A percentile compares a stretch with the other conserved stretches of the same genome.
These are phyloP conservation scores for Noturus placidus DNA, from an alignment of 2,113 vertebrate genomes.

Conservation along the genomic window DNA sequence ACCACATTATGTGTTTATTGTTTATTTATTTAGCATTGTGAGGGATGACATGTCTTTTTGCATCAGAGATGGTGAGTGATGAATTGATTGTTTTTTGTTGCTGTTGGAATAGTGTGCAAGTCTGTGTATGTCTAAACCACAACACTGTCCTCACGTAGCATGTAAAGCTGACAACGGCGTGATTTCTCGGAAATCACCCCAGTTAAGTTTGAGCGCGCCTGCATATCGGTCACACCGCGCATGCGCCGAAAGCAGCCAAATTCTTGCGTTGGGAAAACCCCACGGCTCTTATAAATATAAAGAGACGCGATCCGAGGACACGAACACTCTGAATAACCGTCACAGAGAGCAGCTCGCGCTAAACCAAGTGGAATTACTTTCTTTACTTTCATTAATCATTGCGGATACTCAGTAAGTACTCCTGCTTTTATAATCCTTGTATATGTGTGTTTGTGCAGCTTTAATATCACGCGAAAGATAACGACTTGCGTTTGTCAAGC, in stretches of 20 bases:
- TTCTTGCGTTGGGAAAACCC: conserved; percentile 48
- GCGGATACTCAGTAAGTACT: conserved; percentile 28
- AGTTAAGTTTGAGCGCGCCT: background rate
- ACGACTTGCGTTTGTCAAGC: background rate
- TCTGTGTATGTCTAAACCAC: conserved; percentile 18
- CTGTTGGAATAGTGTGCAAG: background rate
- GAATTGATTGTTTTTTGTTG: too few species aligned
- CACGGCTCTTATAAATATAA: background rate
- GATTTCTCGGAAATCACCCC: conserved; percentile 67
- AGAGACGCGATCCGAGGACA: accelerated
- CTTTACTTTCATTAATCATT: background rate
- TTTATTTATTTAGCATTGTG: background rate
- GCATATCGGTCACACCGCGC: conserved; percentile 29
- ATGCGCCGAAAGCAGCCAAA: conserved; percentile 20
- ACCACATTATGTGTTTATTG: background rate
- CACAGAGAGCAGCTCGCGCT: background rate
- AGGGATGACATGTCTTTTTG: background rate
- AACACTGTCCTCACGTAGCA: conserved; percentile 5
- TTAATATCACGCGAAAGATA: background rate
- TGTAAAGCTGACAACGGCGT: conserved; percentile 47
- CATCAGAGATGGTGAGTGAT: background rate
- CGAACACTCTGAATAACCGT: background rate
- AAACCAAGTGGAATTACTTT: background rate
- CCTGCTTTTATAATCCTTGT: background rate
- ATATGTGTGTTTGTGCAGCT: background rate